Base-by-base conservation (phyloP, 2,113 vertebrate species). In the Ibidorhyncha struthersii region DNA sequence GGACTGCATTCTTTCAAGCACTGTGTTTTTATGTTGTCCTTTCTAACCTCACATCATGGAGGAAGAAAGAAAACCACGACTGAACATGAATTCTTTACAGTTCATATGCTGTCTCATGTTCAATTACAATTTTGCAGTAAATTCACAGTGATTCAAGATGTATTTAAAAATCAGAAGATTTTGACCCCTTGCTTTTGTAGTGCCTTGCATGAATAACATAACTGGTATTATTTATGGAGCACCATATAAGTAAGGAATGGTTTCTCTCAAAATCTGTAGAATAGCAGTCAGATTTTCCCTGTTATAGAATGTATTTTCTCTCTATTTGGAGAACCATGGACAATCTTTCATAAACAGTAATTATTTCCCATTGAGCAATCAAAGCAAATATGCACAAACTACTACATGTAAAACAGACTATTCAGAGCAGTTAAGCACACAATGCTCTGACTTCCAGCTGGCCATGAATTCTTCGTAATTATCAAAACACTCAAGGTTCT, bases 341-440 rank as follows among this genome's bases (percentile, higher is more conserved):
- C 38, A 93, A 63, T 93, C 69, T 93, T 94, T 93, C 65, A 72
- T 79, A 96, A 94, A 93, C 61, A 92, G 61, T 82, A 91, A 90
- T 93, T 79, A 90, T 91, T 93, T 96, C 82, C 82, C 66, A 52
- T 94, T 93, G 85, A 93, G 88, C 66, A 97, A 82, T 93, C 85
- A 94, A 47, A 93, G 56, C 11, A 94, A 94, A 94, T 91, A 71
- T 50, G 23, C 73, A 79, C 52, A 94, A 61, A 91, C 56, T 85
- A 70, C 25, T 82, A 45, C 50, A 87, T 55, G 78, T 67, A 76
- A 96, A 94, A 90, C 63, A 66, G 73, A 70, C 27, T 67, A 82
- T 85, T 91, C 56, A 94, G 80, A 91, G 55, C 32, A 87, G 81
- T 84, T 93, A 89, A 87, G 29, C 65, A 87, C 56, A 87, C 66